phyloP scores from a whole-genome alignment of 2,888 invertebrate species.

The Apeira syringaria region DNA sequence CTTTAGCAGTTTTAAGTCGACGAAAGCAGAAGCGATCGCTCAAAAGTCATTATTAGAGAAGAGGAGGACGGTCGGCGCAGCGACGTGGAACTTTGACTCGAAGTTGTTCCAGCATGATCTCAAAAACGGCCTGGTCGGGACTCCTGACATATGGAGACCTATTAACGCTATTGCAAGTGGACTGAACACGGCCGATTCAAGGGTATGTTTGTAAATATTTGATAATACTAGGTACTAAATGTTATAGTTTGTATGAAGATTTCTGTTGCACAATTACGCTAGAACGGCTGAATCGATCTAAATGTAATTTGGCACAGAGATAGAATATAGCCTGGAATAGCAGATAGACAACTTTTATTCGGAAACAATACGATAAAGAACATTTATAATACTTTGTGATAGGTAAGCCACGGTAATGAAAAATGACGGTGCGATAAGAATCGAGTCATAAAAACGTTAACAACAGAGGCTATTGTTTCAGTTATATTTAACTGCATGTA shows the following conservation, averaged over 20 bases:
- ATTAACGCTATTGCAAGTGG: constrained; percentile 87
- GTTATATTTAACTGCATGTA: constrained; percentile 1
- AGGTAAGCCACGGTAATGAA: constrained; percentile 8
- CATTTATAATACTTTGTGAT: no score
- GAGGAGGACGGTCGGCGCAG: constrained; percentile 86
- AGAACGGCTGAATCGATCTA: no score
- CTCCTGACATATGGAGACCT: constrained; percentile 88
- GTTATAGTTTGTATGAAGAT: no score
- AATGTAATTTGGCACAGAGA: no score
- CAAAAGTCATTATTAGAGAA: constrained; percentile 84
- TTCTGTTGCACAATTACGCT: no score
- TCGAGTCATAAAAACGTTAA: constrained; percentile 13
- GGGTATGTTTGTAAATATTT: constrained; percentile 64
- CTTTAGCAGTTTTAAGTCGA: constrained; percentile 74
- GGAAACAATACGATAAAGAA: no score
- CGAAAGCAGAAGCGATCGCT: constrained; percentile 66
- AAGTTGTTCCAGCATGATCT: constrained; percentile 85
- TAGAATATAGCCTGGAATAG: no score
- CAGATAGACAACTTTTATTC: no score
- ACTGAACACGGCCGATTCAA: constrained; percentile 75
- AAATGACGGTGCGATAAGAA: constrained; percentile 16
- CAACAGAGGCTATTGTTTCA: constrained; percentile 9
- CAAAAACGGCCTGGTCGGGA: constrained; percentile 83
- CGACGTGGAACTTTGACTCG: constrained; percentile 87
- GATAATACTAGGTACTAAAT: no score